These are phyloP conservation scores for Gavia stellata DNA, from an alignment of 2,113 vertebrate species.

Conservation along the genomic window DNA sequence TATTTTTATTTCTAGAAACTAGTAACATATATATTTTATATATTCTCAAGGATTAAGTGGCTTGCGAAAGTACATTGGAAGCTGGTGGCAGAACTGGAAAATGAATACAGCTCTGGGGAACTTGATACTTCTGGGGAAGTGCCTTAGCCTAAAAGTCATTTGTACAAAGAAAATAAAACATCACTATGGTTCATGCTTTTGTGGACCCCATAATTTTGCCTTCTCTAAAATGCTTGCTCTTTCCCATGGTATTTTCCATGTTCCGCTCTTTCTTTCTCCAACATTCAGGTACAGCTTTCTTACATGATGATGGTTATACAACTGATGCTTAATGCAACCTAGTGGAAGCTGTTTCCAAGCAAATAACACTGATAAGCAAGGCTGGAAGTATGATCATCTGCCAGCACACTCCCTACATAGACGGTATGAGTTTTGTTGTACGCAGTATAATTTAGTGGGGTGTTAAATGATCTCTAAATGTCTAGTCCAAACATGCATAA, in stretches of 20 bases:
- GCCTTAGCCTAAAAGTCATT: background rate
- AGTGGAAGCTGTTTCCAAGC: background rate
- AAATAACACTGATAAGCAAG: background rate
- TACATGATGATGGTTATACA: background rate
- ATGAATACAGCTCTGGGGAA: background rate
- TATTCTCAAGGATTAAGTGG: background rate
- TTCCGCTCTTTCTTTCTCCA: background rate
- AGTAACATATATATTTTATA: background rate
- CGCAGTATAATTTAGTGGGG: background rate
- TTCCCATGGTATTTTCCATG: background rate
- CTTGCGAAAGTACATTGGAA: background rate
- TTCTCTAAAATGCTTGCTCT: background rate
- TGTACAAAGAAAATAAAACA: background rate
- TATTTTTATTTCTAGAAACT: constrained; percentile 2
- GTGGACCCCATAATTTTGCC: background rate
- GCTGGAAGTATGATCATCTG: background rate
- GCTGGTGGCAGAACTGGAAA: background rate
- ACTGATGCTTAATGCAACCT: background rate
- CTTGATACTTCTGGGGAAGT: background rate
- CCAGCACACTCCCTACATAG: background rate
- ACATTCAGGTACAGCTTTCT: background rate
- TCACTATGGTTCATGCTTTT: background rate
- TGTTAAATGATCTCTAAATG: background rate
- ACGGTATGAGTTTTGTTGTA: background rate
- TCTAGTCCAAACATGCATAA: background rate